Base-by-base conservation (phyloP, 2,888 invertebrate species). In the Cheilosia variabilis region DNA sequence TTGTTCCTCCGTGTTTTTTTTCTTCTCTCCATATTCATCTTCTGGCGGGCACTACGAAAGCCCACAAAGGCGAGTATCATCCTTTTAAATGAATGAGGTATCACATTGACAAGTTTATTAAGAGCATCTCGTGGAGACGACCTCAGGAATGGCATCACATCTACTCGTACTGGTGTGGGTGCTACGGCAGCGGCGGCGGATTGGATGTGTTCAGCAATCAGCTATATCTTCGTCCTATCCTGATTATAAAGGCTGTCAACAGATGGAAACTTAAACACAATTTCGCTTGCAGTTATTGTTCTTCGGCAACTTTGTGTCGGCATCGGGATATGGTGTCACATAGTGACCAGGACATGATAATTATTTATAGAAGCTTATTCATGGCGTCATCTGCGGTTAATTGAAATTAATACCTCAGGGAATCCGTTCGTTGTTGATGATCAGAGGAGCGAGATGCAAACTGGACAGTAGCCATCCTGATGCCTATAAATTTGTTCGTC, bases 101-200 rank as follows among this genome's bases (percentile, higher is more conserved):
- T 84, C 84, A 80, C 75, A 84, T 84, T 79, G 79, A 84, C 84
- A 84, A 79, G 79, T 84, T 84, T 84, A 76, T 84, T 84, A 84
- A 75, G 79, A 75, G 84, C 79, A 84, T 75, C 71, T 76, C 43
- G 58, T 66, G 24, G 52, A 50, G 45, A 65, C 52, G 58, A 69
- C 69, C 73, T 79, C 66, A 50, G 66, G 68, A 83, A 78, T 78
- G 78, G 65, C 78, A 78, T 79, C 79, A 52, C 73, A 75, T 79
- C 69, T 79, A 68, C 34, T 62, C 9, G 47, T 6, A n/a, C 52
- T 3, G 2, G 37, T 37, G 37, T 37, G 37, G 37, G 37, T 37
- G 37, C 37, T 37, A 15, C 24, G 10, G 4, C 22, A 1, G n/a
- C 27, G 27, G 7, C 10, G 5, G 65, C 7, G n/a, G 19, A 47